Conservation (phyloP, 2,888 invertebrate species). For the Rotaria sp. region DNA sequence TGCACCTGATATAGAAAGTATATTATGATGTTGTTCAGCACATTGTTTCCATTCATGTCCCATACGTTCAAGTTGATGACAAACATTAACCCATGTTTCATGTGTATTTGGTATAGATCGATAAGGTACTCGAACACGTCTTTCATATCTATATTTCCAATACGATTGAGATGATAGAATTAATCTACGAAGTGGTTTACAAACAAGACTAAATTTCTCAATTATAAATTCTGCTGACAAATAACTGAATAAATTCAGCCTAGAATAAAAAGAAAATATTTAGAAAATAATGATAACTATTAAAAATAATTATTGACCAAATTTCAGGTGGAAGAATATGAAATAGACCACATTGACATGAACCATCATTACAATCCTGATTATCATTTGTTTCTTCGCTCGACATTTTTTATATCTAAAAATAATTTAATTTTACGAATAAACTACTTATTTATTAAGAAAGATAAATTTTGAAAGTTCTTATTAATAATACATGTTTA, state of each 20-base stretch:
- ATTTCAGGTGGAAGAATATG: slow-evolving; percentile 8
- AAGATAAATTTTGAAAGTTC: no score
- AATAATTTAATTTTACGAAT: no score
- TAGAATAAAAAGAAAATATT: background rate
- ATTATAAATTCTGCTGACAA: background rate
- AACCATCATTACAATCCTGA: background rate
- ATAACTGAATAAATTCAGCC: slow-evolving; percentile 12
- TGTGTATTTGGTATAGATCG: background rate
- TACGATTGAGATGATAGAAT: background rate
- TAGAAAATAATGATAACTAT: background rate
- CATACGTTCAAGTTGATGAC: background rate
- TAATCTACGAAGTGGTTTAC: background rate
- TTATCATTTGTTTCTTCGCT: background rate
- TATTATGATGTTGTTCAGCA: slow-evolving; percentile 21
- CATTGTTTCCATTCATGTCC: slow-evolving; percentile 4
- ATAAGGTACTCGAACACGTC: background rate
- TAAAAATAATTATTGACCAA: background rate
- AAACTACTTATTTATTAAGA: no score
- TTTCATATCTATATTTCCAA: slow-evolving; percentile 28
- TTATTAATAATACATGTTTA: no score
- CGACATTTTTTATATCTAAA: background rate
- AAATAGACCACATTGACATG: slow-evolving; percentile 15
- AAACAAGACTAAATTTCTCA: background rate
- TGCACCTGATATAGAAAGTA: background rate
- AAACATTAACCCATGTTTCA: background rate